These are phyloP conservation scores for Sycobia sp. DNA, from an alignment of 1,140 invertebrate species.

Conservation along the genomic window DNA sequence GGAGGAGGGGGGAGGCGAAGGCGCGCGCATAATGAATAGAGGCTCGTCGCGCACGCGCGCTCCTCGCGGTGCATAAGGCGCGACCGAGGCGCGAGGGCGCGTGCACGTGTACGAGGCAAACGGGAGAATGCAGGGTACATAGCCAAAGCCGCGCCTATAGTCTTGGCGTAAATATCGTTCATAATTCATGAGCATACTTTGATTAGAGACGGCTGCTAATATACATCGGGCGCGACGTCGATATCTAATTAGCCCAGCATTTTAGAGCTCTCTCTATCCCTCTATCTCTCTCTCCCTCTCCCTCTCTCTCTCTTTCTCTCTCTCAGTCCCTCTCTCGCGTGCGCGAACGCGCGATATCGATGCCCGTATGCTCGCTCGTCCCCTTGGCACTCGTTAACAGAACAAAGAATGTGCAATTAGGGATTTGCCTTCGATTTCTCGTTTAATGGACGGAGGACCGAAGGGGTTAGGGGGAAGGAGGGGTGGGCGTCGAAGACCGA, in stretches of 20 bases:
- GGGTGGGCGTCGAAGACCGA: too few relatives aligned
- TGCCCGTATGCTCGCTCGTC: too few relatives aligned
- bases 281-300: too few relatives aligned
- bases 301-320: too few relatives aligned
- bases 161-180: background rate
- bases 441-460: too few relatives aligned
- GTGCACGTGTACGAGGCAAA: background rate
- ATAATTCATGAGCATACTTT: background rate
- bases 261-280: too few relatives aligned
- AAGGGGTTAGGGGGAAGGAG: too few relatives aligned
- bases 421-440: too few relatives aligned
- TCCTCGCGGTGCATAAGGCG: slow-evolving; percentile 45
- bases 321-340: too few relatives aligned
- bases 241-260: background rate
- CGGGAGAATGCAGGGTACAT: background rate
- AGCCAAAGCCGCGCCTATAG: background rate
- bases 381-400: too few relatives aligned
- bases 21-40: slow-evolving; percentile 47
- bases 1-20: slow-evolving; percentile 29
- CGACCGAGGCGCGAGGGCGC: background rate
- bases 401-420: too few relatives aligned
- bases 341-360: too few relatives aligned
- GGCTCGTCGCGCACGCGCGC: slow-evolving; percentile 43
- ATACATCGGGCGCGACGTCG: background rate
- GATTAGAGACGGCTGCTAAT: background rate